phyloP scores from a whole-genome alignment of 2,797 vertebrate species.

The Hemitrygon akajei region DNA sequence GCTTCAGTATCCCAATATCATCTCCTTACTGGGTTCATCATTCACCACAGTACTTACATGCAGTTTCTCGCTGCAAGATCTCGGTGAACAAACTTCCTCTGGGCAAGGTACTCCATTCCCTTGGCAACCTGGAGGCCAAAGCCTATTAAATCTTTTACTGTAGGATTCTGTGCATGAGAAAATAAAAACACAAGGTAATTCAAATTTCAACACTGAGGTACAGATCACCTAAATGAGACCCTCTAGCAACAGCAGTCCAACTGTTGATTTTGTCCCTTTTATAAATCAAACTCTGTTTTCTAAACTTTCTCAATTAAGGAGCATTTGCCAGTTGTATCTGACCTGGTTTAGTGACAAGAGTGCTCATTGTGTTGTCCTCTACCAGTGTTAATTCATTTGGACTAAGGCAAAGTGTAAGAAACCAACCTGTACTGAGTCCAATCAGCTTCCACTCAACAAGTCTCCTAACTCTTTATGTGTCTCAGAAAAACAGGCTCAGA shows the following conservation, averaged over 20 bases:
- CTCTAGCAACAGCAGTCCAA: not conserved
- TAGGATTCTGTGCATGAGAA: slow-evolving; percentile 70
- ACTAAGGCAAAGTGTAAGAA: not conserved
- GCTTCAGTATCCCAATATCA: not conserved
- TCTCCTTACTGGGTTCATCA: not conserved
- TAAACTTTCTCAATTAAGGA: too few relatives aligned
- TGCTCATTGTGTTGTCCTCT: not conserved
- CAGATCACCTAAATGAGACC: not conserved
- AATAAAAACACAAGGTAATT: not conserved
- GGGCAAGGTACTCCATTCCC: slow-evolving; percentile 95
- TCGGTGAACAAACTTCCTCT: slow-evolving; percentile 92
- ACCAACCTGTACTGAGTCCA: not conserved
- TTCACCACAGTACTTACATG: slow-evolving; percentile 71
- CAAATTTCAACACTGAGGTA: not conserved
- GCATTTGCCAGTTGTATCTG: not conserved
- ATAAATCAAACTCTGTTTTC: not conserved
- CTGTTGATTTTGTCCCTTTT: not conserved
- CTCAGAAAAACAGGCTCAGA: not conserved
- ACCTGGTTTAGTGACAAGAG: not conserved
- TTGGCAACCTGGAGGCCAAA: slow-evolving; percentile 90
- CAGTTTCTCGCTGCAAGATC: slow-evolving; percentile 95
- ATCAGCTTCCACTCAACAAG: not conserved
- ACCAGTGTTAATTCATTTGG: not conserved
- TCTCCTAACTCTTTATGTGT: not conserved
- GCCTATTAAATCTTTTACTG: slow-evolving; percentile 87